These are phyloP conservation scores for Chamaedrilus cognettii DNA, from an alignment of 2,888 invertebrate genomes.

Conservation along the genomic window DNA sequence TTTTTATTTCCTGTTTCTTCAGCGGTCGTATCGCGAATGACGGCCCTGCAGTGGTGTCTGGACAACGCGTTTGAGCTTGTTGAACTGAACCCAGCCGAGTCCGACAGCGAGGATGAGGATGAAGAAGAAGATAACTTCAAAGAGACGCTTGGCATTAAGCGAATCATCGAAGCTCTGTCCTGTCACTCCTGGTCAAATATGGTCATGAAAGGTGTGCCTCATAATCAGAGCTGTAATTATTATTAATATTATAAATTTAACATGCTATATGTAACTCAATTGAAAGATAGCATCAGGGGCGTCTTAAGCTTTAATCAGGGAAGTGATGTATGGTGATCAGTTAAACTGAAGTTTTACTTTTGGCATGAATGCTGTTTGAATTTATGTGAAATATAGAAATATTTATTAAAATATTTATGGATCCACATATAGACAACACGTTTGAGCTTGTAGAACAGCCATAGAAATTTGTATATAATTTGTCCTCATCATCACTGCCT, in stretches of 20 bases:
- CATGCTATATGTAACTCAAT: not conserved
- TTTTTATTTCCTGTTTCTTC: slow-evolving; percentile 7
- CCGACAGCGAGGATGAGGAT: slow-evolving; percentile 57
- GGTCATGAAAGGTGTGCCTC: slow-evolving; percentile 64
- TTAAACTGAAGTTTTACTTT: no score
- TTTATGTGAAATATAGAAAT: no score
- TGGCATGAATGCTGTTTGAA: no score
- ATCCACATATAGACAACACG: no score
- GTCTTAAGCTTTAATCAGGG: no score
- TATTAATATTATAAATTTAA: not conserved
- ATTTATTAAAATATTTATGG: no score
- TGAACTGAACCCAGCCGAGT: slow-evolving; percentile 65
- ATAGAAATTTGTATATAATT: no score
- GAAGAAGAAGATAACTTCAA: slow-evolving; percentile 63
- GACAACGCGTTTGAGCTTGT: slow-evolving; percentile 71
- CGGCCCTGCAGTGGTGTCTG: slow-evolving; percentile 67
- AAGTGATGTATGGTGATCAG: no score
- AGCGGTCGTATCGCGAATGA: slow-evolving; percentile 45
- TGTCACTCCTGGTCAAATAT: slow-evolving; percentile 76
- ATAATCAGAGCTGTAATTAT: not conserved
- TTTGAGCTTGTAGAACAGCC: no score
- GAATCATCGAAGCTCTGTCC: slow-evolving; percentile 72
- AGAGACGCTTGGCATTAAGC: slow-evolving; percentile 69
- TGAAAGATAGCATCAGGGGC: no score
- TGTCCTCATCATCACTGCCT: no score